A percentile compares a stretch with the other conserved stretches of the same genome.
These are phyloP conservation scores for Polymixis lichenea DNA, from an alignment of 2,888 invertebrate species.

Conservation along the genomic window DNA sequence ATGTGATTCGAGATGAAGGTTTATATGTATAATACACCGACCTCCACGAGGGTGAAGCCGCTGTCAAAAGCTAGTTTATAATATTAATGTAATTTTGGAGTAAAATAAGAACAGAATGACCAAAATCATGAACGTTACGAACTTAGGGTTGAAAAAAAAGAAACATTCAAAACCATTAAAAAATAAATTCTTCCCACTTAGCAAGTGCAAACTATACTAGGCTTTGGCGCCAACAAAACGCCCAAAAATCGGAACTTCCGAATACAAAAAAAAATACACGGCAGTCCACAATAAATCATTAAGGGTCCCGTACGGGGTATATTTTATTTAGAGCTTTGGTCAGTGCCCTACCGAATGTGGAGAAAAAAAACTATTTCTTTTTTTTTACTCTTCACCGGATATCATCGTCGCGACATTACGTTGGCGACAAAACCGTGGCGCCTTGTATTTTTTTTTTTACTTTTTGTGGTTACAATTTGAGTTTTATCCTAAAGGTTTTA, in stretches of 20 bases:
- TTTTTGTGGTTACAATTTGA: conserved; percentile 50
- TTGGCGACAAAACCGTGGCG: conserved; percentile 87
- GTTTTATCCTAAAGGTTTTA: conserved; percentile 52
- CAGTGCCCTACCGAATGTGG: conserved; percentile 69
- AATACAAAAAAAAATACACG: conserved; percentile 66
- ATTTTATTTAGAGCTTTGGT: conserved; percentile 78
- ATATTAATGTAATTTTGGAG: background rate
- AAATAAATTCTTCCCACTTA: conserved; percentile 25
- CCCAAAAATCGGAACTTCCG: conserved; percentile 53
- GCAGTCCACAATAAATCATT: conserved; percentile 84
- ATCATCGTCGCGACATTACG: conserved; percentile 84
- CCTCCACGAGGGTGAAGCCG: no score
- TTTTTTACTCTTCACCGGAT: conserved; percentile 82
- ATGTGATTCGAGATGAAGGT: no score
- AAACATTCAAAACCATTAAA: background rate
- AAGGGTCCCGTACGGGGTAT: conserved; percentile 72
- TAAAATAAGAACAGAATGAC: background rate
- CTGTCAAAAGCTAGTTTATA: no score
- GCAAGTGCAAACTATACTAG: conserved; percentile 51
- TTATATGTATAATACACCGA: no score
- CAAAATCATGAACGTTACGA: background rate
- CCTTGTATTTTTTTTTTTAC: conserved; percentile 76
- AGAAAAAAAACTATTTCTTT: conserved; percentile 56
- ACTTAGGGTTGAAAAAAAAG: background rate
- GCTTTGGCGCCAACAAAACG: conserved; percentile 63